phyloP scores from a whole-genome alignment of 1,140 invertebrate species.

The Oscheius sp. region DNA sequence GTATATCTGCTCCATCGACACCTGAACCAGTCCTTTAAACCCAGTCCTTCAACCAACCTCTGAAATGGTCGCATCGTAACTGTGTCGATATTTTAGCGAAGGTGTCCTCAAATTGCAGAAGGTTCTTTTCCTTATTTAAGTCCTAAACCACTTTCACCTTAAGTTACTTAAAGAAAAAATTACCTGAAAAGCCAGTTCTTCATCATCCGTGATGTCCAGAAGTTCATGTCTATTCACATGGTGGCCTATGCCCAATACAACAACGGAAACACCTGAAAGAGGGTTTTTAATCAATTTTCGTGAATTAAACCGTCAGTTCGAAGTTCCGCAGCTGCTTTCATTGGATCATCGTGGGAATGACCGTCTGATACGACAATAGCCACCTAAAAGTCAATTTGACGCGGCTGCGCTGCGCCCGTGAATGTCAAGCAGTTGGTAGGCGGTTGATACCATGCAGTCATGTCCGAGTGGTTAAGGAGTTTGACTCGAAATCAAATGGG shows the following conservation, averaged over 20 bases:
- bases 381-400: slow-evolving; percentile 40
- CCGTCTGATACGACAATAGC: slow-evolving; percentile 47
- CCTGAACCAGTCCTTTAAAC: not conserved
- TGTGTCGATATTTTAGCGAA: not conserved
- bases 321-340: slow-evolving; percentile 39
- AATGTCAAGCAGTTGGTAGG: no score
- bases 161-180: no score
- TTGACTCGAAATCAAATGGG: slow-evolving; percentile 47
- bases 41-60: not conserved
- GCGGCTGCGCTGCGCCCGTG: no score
- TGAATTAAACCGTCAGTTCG: slow-evolving; percentile 40
- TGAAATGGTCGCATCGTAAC: not conserved
- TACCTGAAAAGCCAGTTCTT: slow-evolving; percentile 47
- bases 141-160: no score
- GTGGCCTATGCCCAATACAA: slow-evolving; percentile 48
- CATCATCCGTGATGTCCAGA: slow-evolving; percentile 48
- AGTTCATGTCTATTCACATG: slow-evolving; percentile 51
- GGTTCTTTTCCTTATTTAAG: not conserved
- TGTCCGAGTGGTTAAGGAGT: slow-evolving; percentile 44
- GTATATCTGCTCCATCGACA: not conserved
- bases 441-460: no score
- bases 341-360: slow-evolving; percentile 50
- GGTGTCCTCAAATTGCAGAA: not conserved
- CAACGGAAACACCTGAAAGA: slow-evolving; percentile 44
- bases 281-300: not conserved